These are phyloP conservation scores for Oreohelix idahoensis DNA, from an alignment of 1,140 invertebrate species.

Conservation along the genomic window DNA sequence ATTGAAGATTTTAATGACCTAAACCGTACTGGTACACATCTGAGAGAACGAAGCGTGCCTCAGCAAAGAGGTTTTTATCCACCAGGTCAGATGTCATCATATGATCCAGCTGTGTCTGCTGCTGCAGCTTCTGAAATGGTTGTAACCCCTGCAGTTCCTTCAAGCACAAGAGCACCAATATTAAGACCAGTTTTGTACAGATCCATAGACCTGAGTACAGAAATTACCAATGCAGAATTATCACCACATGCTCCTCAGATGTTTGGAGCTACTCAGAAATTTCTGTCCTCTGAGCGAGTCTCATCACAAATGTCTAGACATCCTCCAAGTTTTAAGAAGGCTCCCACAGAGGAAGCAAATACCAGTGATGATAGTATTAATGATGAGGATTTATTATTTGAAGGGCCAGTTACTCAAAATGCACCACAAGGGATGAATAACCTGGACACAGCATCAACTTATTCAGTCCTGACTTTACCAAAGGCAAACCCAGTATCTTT, in stretches of 20 bases:
- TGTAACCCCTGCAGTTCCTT: neutral
- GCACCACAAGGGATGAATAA: neutral
- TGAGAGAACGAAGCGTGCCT: neutral
- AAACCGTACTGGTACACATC: constrained; percentile 40
- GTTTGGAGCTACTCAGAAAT: neutral
- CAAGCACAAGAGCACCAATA: neutral
- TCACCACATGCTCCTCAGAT: neutral
- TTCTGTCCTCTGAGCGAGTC: neutral
- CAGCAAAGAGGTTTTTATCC: neutral
- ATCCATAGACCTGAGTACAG: constrained; percentile 37
- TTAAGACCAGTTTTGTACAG: constrained; percentile 41
- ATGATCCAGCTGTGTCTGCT: constrained; percentile 1
- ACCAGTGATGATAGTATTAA: constrained; percentile 61
- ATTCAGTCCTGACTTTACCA: neutral
- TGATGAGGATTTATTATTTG: constrained; percentile 62
- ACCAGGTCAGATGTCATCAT: neutral
- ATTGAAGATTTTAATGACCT: constrained; percentile 67
- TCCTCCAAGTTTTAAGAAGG: constrained; percentile 13
- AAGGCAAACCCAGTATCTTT: neutral
- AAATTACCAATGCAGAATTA: neutral
- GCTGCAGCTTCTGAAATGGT: constrained; percentile 3
- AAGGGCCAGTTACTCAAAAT: neutral
- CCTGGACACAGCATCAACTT: neutral
- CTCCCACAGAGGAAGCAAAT: neutral
- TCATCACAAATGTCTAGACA: constrained; percentile 3